Percentiles rank a stretch among this genome's conserved stretches.
Conservation (phyloP, 2,797 vertebrate genomes). For the Tachyglossus aculeatus region DNA sequence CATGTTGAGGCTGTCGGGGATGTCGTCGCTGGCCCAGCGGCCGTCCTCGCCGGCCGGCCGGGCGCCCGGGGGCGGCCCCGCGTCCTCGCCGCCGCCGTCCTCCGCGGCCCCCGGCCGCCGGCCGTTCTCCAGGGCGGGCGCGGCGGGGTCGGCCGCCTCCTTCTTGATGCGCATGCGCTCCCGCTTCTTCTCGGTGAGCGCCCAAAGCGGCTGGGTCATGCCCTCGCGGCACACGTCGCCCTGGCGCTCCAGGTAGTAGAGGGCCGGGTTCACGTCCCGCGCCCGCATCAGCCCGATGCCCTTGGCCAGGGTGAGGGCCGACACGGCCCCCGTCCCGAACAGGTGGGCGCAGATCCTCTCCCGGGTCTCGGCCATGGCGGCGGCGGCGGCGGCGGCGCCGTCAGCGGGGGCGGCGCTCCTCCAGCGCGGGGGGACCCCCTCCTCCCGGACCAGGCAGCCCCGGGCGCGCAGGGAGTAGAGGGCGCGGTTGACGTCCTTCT, state of each 20-base stretch:
- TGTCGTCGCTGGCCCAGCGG: constrained; percentile 90
- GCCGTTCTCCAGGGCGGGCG: constrained; percentile 36
- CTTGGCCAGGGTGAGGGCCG: constrained; percentile 83
- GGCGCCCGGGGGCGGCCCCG: rapidly evolving
- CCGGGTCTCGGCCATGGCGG: constrained; percentile 80
- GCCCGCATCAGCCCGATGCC: constrained; percentile 82
- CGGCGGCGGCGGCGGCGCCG: too few relatives aligned
- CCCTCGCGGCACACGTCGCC: constrained; percentile 81
- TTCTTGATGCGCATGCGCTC: constrained; percentile 84
- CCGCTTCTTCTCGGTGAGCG: constrained; percentile 80
- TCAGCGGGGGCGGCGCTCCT: constrained; percentile 23
- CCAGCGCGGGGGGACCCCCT: constrained; percentile 81
- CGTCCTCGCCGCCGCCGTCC: rapidly evolving
- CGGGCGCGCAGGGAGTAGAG: constrained; percentile 79
- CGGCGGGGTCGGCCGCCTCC: not conserved
- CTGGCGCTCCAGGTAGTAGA: constrained; percentile 85
- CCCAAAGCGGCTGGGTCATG: constrained; percentile 77
- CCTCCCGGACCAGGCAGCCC: constrained; percentile 69
- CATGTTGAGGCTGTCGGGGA: constrained; percentile 86
- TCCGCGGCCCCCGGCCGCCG: not conserved
- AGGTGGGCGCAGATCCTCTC: constrained; percentile 84
- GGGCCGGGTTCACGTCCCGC: constrained; percentile 83
- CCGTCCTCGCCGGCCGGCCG: constrained; percentile 55
- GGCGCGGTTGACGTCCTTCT: constrained; percentile 82
- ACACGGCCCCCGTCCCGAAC: constrained; percentile 70